Evolutionary conservation across 2,888 invertebrate species (phyloP).

Genomic region (Cyclophora albipunctata): DNA sequence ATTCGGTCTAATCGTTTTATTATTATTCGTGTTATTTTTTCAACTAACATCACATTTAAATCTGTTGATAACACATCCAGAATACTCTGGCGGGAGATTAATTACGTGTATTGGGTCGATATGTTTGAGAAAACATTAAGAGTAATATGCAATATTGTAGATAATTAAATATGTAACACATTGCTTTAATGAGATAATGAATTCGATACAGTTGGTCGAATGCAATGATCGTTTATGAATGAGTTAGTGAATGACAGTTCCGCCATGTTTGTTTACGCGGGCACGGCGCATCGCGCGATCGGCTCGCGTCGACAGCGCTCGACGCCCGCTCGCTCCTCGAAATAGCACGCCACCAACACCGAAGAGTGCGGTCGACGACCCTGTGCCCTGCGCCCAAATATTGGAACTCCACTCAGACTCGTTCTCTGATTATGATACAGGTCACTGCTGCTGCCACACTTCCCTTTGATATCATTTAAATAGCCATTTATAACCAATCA

Average conservation of each 20-base stretch:
- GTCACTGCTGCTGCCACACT: slow-evolving; percentile 23
- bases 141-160: too few species aligned
- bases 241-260: slow-evolving; percentile 73
- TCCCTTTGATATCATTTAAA: slow-evolving; percentile 10
- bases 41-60: too few species aligned
- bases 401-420: slow-evolving; percentile 55
- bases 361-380: slow-evolving; percentile 69
- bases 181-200: slow-evolving; percentile 35
- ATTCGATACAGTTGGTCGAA: slow-evolving; percentile 56
- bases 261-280: slow-evolving; percentile 72
- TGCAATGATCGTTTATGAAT: slow-evolving; percentile 68
- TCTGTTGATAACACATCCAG: too few species aligned
- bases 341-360: slow-evolving; percentile 67
- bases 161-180: too few species aligned
- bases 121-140: too few species aligned
- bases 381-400: slow-evolving; percentile 65
- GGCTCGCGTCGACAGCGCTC: slow-evolving; percentile 51
- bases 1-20: too few species aligned
- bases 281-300: slow-evolving; percentile 48
- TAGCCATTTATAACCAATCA: slow-evolving; percentile 1
- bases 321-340: slow-evolving; percentile 56
- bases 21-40: too few species aligned
- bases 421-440: slow-evolving; percentile 43
- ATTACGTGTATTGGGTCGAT: too few species aligned
- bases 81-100: too few species aligned